Evolutionary conservation across 2,797 vertebrate species (phyloP), one percentile per base, ranked within the genome.

Genomic region (Vespertilio murinus): DNA sequence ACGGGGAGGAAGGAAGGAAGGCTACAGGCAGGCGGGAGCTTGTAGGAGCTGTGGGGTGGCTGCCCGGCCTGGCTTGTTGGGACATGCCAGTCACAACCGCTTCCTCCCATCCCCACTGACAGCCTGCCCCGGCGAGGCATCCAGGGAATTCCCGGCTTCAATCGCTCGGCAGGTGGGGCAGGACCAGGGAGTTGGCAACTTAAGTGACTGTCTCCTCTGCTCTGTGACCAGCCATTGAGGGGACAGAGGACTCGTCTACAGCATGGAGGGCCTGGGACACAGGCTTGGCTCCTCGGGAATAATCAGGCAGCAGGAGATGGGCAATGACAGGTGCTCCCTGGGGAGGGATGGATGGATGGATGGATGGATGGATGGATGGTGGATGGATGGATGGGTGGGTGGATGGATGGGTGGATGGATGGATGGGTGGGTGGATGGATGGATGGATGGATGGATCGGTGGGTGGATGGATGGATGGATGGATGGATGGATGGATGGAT

Each of bases 61-160:
- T 95, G 96, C 97, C 97, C 91, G 77, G 96, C 97, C 61, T 22
- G 67, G 65, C 97, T 86, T 90, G 98, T 97, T 83, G 80, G 95
- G 96, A 97, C 98, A 96, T 13, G 98, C 95, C 97, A 92, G 97
- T 94, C 85, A 38, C 59, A 92, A 93, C 97, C 95, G 94, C 96
- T 93, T 70, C 97, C 97, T n/a, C 75, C 89, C 79, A 97, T 97
- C 96, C 97, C 97, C 96, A 95, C 97, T 94, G 94, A 16, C 95
- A 96, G 95, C 25, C 20, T 3, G 49, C 30, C 30, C 59, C 13
- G 14, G 71, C 10, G 6, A 80, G 8, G 6, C 9, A 8, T 35
- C 92, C 86, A 40, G 52, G 80, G 78, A 47, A 82, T 69, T 87
- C 90, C 83, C 88, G 88, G 95, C 77, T 64, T 38, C 40, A 52